Evolutionary conservation across 2,888 invertebrate genomes (phyloP).

Genomic region (Thelaira solivaga): DNA sequence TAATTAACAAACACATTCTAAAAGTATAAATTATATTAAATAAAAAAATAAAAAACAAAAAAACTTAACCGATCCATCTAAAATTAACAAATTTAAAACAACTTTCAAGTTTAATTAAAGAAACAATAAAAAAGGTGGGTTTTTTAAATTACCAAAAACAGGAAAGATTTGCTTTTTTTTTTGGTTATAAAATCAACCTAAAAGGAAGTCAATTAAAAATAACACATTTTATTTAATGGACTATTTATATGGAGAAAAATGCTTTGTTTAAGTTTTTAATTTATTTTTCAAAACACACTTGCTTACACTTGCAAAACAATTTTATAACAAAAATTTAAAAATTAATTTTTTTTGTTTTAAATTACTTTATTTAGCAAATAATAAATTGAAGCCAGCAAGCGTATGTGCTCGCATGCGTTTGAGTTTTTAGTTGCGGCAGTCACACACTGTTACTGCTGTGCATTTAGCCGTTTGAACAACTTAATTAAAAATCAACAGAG

Average conservation of each 20-base stretch:
- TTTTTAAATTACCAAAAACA: not conserved
- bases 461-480: constrained; percentile 15
- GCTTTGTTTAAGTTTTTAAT: constrained; percentile 11
- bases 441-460: not conserved
- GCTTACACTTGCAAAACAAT: too few species aligned
- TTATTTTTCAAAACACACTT: too few species aligned
- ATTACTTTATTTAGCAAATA: constrained; percentile 17
- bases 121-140: constrained; percentile 38
- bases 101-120: constrained; percentile 7
- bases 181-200: not conserved
- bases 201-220: not conserved
- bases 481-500: constrained; percentile 21
- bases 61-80: not conserved
- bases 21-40: not conserved
- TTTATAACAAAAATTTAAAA: too few species aligned
- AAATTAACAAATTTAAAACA: not conserved
- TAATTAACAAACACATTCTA: constrained; percentile 11
- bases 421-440: not conserved
- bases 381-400: too few species aligned
- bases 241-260: not conserved
- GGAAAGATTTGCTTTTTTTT: too few species aligned
- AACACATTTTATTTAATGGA: too few species aligned
- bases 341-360: not conserved
- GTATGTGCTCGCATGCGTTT: not conserved
- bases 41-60: not conserved